phyloP scores from a whole-genome alignment of 2,113 vertebrate species.

The Mormoops blainvillei region DNA sequence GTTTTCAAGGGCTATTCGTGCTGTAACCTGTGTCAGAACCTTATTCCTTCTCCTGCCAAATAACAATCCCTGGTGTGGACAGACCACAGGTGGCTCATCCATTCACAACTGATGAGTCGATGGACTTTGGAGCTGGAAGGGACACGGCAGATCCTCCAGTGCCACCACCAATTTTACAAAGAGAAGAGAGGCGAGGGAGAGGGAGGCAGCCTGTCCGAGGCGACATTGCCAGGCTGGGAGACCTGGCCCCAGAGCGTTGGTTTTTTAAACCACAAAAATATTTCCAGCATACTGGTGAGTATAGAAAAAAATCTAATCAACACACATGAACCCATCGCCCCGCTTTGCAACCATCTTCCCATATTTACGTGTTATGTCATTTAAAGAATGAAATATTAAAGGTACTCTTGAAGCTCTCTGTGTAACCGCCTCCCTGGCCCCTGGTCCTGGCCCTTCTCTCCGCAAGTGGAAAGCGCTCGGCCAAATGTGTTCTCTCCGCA shows the following conservation, averaged over 20 bases:
- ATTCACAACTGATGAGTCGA: accelerated
- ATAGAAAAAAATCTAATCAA: background rate
- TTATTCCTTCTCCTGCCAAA: background rate
- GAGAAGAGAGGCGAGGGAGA: background rate
- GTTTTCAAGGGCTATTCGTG: background rate
- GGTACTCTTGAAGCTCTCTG: background rate
- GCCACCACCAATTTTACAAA: background rate
- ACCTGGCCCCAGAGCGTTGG: background rate
- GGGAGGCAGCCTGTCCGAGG: background rate
- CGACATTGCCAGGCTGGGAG: background rate
- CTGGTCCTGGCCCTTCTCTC: background rate
- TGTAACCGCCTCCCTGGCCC: background rate
- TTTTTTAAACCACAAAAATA: background rate
- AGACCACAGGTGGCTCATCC: background rate
- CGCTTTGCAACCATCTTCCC: background rate
- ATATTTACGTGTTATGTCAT: background rate
- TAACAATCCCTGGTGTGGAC: background rate
- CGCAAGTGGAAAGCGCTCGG: background rate
- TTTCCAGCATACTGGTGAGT: background rate
- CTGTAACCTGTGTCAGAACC: accelerated
- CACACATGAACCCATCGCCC: too few relatives aligned
- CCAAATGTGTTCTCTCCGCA: background rate
- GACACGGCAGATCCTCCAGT: background rate
- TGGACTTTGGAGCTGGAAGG: background rate
- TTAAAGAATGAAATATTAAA: background rate